Percentiles rank a stretch among this genome's conserved stretches.
These are phyloP conservation scores for Eupleurogrammus muticus DNA, from an alignment of 2,797 vertebrate genomes.

Conservation along the genomic window DNA sequence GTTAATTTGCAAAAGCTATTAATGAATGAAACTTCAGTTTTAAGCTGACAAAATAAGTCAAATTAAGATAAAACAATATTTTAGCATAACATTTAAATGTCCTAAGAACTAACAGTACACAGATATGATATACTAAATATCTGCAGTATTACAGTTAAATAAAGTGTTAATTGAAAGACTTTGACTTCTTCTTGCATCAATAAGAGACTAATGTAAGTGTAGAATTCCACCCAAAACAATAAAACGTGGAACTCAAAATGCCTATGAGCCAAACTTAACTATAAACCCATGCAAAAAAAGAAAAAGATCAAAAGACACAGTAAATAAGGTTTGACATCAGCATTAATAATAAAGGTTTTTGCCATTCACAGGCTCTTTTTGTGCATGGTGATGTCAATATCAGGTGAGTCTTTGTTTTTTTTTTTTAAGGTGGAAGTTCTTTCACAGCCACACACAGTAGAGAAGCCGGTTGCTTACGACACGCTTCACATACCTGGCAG, in stretches of 20 bases:
- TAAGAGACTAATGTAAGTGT: background rate
- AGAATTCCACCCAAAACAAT: background rate
- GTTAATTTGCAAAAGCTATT: no score
- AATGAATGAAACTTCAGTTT: no score
- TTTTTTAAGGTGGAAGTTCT: conserved; percentile 14
- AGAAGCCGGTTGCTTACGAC: conserved; percentile 19
- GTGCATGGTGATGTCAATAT: conserved; percentile 1
- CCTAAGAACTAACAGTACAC: no score
- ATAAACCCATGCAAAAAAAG: no score
- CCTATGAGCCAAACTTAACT: background rate
- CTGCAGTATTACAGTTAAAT: no score
- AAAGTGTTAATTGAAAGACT: background rate
- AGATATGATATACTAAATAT: no score
- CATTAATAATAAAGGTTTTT: conserved; percentile 1
- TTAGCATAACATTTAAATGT: no score
- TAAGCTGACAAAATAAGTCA: no score
- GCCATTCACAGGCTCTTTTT: background rate
- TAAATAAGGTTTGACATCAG: background rate
- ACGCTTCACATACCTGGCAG: conserved; percentile 27
- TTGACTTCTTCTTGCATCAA: background rate
- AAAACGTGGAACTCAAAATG: background rate
- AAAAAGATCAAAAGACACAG: background rate
- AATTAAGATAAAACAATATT: no score
- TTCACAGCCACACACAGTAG: conserved; percentile 10
- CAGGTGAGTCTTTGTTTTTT: conserved; percentile 2